Base-by-base conservation (phyloP, 1,140 invertebrate genomes). In the Dendroctonus ponderosae region DNA sequence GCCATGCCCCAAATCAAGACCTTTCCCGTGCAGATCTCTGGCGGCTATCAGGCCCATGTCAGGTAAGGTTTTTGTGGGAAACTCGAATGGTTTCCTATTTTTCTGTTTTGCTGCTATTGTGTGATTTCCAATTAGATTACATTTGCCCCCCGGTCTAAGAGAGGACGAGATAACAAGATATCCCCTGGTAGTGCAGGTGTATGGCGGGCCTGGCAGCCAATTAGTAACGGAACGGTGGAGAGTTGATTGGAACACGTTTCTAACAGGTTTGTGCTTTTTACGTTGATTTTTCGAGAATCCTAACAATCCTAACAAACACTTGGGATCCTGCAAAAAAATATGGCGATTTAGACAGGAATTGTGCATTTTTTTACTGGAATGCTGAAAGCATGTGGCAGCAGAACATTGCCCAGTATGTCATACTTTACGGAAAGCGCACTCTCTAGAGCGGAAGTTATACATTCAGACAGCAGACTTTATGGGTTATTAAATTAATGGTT, bases 131-230 rank as follows among this genome's bases (percentile, higher is more conserved):
- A 59, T 66, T 54, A 83, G 89, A 56, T 81, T 96, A 5, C 85
- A 91, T 70, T 79, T 96, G 8, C 93, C 93, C 6, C 92, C 92
- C 0, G 91, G 91, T 0, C 78, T 94, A 0, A 80, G 91, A 60
- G 92, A 95, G 74, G 90, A 94, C 66, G 92, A 97, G 80, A 93
- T 96, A 56, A 94, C 92, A 0, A 87, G 89, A 53, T 98, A 97
- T 81, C 94, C 94, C 0, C 82, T 95, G 59, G 86, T 96, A 5
- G 82, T 96, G 43, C 90, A 94, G 77, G 90, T 93, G 88, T 96
- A 86, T 75, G 93, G 91, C 0, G 93, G 92, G 4, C 94, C 94
- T n/a, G 93, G 93, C 2, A 89, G 88, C 0, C 94, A 97, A 77
- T 79, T 92, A 46, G 93, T 96, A 0, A 93, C 91, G 2, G 91